Percentiles rank a stretch among this genome's conserved stretches.
Conservation (phyloP, 1,140 invertebrate species). For the Bombus huntii region DNA sequence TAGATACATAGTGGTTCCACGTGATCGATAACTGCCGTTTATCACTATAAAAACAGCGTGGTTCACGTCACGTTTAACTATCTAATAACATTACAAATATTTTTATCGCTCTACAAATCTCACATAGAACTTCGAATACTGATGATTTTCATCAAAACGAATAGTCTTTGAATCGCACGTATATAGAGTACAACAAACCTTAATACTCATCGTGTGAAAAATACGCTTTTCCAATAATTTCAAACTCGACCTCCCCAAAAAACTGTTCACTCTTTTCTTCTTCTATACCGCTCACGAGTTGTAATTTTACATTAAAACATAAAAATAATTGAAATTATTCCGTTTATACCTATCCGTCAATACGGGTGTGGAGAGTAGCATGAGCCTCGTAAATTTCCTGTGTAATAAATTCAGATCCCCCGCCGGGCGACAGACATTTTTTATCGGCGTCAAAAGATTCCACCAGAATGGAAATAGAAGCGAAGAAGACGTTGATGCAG, state of each 20-base stretch:
- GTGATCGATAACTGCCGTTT: background rate
- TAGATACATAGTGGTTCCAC: background rate
- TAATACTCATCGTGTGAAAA: background rate
- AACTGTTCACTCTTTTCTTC: background rate
- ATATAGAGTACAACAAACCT: no score
- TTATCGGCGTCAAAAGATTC: background rate
- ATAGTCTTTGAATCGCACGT: no score
- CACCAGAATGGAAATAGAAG: no score
- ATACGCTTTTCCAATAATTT: no score
- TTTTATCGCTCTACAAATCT: background rate
- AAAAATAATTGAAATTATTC: background rate
- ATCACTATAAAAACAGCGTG: background rate
- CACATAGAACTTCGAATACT: background rate
- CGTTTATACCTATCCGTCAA: no score
- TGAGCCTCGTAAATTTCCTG: background rate
- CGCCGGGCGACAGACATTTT: background rate
- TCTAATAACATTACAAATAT: background rate
- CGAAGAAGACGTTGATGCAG: slow-evolving; percentile 46
- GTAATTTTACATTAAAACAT: background rate
- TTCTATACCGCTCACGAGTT: no score
- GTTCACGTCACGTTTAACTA: background rate
- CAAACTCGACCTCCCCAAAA: background rate
- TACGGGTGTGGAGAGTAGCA: background rate
- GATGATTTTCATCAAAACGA: background rate
- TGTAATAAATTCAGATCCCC: background rate